phyloP scores from a whole-genome alignment of 2,113 vertebrate species.

The Pao palembangensis region DNA sequence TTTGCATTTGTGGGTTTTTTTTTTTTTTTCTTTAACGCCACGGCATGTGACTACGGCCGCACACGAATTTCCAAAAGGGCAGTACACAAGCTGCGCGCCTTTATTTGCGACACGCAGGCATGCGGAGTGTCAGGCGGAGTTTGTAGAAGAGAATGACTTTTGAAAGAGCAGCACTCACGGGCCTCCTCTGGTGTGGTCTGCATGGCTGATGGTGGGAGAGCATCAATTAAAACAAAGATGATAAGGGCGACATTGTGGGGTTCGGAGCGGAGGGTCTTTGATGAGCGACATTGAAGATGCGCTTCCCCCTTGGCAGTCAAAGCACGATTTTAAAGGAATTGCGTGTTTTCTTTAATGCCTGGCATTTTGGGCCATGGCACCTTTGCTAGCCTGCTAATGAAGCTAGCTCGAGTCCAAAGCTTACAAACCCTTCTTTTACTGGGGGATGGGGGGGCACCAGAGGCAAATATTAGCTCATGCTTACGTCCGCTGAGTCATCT shows the following conservation, averaged over 20 bases:
- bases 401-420: constrained; percentile 42
- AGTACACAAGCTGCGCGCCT: not conserved
- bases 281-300: not conserved
- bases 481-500: constrained; percentile 77
- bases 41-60: not conserved
- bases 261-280: constrained; percentile 1
- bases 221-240: constrained; percentile 19
- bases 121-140: constrained; percentile 25
- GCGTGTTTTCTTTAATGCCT: constrained; percentile 17
- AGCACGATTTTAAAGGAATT: not conserved
- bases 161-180: constrained; percentile 12
- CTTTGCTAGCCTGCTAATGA: constrained; percentile 62
- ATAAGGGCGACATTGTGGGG: constrained; percentile 4
- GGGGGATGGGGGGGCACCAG: constrained; percentile 10
- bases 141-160: constrained; percentile 29
- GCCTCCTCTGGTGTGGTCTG: constrained; percentile 12
- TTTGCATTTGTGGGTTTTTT: not conserved
- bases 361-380: constrained; percentile 57
- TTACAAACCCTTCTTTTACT: constrained; percentile 27
- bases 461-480: constrained; percentile 70
- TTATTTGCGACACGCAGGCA: not conserved
- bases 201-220: constrained; percentile 6
- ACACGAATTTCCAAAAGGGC: not conserved
- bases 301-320: too few relatives aligned
- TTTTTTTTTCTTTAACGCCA: constrained; percentile 1